phyloP scores from a whole-genome alignment of 2,113 vertebrate genomes.

The Numenius arquata region DNA sequence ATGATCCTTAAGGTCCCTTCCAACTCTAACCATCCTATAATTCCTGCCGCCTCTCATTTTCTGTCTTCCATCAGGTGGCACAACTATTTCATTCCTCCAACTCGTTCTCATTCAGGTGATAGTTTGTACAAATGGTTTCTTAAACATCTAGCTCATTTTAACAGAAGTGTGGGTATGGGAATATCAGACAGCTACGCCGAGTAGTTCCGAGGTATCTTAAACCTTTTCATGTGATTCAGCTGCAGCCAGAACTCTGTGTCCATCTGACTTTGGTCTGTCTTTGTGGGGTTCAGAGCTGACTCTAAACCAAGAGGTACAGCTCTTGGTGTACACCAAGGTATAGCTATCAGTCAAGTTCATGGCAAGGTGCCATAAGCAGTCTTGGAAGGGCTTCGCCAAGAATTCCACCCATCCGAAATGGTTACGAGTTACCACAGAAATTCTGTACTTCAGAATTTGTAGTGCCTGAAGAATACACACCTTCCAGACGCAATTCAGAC shows the following conservation, averaged over 20 bases:
- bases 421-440: not conserved
- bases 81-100: not conserved
- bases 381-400: not conserved
- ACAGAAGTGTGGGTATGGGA: fast-evolving
- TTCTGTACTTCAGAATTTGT: not conserved
- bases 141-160: not conserved
- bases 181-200: fast-evolving
- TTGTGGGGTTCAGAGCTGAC: not conserved
- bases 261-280: not conserved
- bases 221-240: not conserved
- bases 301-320: not conserved
- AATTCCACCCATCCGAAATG: not conserved
- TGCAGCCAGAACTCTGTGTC: not conserved
- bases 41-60: not conserved
- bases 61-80: fast-evolving
- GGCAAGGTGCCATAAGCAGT: not conserved
- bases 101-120: not conserved
- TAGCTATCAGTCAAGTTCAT: fast-evolving
- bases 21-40: no score
- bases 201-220: not conserved
- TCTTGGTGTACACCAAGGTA: no score
- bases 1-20: no score
- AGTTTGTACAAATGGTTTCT: not conserved
- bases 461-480: not conserved
- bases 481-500: not conserved